Evolutionary conservation across 1,140 invertebrate species (phyloP), one percentile per base, ranked within the genome.

Genomic region (Drosophila athabasca): DNA sequence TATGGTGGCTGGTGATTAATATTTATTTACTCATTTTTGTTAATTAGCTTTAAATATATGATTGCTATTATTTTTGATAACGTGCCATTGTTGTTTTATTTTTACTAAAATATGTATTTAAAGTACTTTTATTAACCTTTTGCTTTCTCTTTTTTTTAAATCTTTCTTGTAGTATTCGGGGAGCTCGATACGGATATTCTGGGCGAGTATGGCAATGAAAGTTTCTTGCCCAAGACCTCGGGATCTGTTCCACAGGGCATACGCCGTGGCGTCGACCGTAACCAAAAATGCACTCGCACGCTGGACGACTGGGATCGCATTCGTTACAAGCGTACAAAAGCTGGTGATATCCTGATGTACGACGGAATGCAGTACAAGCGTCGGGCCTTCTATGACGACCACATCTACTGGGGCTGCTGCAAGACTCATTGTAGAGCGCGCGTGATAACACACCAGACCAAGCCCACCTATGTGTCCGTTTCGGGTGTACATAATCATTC

Each of bases 221-320:
- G 83, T 7, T 85, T 85, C 17, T 39, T 85, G 44, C 82, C 82
- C 8, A 74, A 61, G 13, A 29, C 54, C 4, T 22, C 5, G 0
- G 59, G 62, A 11, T 15, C 26, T 6, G 17, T 58, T 0, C 43
- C 46, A 0, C 78, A 82, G 26, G 1, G 2, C 0, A 57, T 85
- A 2, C 61, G 62, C 2, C 48, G 50, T 29, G 74, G 78, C 5
- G 3, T 85, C 19, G 49, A 76, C 0, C 0, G 3, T 1, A 52
- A 59, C 0, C 57, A 53, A n/a, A 66, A 52, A 8, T 19, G 29
- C 4, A 22, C 60, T 0, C 83, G 82, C 24, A 85, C 82, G 17
- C 29, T 87, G 24, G 82, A 85, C 15, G 83, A 85, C n/a, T 85
- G 82, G 82, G 83, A 85, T 68, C 78, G 78, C 1, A 60, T 85